Evolutionary conservation across 1,140 invertebrate genomes (phyloP).

Genomic region (Anagrus nilaparvatae): DNA sequence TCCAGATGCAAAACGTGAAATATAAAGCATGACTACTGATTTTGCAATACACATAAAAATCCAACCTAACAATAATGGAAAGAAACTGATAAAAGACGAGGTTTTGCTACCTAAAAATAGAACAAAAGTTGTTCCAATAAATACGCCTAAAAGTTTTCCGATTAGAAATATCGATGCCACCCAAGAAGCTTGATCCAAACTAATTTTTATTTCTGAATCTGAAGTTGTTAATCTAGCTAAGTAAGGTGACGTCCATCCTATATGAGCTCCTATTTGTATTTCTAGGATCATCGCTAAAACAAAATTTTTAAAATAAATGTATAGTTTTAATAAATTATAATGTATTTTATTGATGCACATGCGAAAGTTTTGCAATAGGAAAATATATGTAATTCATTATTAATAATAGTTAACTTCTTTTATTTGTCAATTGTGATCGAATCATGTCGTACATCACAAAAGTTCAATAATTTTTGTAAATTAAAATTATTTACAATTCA

Average conservation of each 20-base stretch:
- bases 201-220: slow-evolving; percentile 42
- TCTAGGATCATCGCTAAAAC: slow-evolving; percentile 27
- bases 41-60: slow-evolving; percentile 43
- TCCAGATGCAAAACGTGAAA: slow-evolving; percentile 46
- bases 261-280: slow-evolving; percentile 26
- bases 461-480: no score
- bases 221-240: slow-evolving; percentile 39
- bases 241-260: slow-evolving; percentile 50
- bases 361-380: no score
- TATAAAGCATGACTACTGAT: slow-evolving; percentile 43
- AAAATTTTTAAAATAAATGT: no score
- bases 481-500: no score
- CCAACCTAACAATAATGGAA: slow-evolving; percentile 55
- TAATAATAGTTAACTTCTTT: no score
- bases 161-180: slow-evolving; percentile 46
- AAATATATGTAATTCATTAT: no score
- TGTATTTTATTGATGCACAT: no score
- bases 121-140: slow-evolving; percentile 35
- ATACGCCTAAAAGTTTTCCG: slow-evolving; percentile 30
- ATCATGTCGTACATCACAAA: no score
- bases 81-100: slow-evolving; percentile 47
- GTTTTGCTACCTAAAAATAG: slow-evolving; percentile 49
- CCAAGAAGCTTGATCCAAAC: slow-evolving; percentile 52
- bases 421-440: no score
- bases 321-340: no score